Percentiles rank a stretch among this genome's conserved stretches.
These are phyloP conservation scores for Eilema caniola DNA, from an alignment of 2,888 invertebrate genomes.

Conservation along the genomic window DNA sequence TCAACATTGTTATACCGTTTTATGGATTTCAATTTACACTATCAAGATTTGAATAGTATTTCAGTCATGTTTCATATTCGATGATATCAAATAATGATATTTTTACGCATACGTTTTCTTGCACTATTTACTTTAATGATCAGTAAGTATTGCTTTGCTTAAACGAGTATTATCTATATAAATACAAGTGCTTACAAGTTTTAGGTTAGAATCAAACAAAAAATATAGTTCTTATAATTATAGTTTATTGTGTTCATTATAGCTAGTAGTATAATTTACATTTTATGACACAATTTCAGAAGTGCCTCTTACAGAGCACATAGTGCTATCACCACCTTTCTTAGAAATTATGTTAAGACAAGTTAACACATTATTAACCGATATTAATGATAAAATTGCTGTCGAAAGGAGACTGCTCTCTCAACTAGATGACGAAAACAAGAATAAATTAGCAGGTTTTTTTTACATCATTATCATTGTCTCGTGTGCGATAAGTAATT, in stretches of 20 bases:
- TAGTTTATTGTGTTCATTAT: background rate
- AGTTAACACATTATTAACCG: slow-evolving; percentile 2
- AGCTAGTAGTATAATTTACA: background rate
- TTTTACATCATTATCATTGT: background rate
- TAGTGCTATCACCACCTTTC: background rate
- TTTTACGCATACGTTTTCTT: background rate
- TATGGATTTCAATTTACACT: background rate
- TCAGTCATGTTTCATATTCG: background rate
- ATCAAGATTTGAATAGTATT: background rate
- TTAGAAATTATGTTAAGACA: background rate
- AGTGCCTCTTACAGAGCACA: background rate
- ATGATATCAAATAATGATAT: background rate
- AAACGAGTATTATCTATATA: background rate
- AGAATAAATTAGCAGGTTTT: background rate
- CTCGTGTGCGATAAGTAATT: no score
- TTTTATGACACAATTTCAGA: background rate
- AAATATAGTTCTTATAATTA: no score
- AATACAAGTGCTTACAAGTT: no score
- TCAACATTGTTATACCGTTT: background rate
- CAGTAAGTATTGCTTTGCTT: background rate
- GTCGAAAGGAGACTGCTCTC: background rate
- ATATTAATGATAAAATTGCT: slow-evolving; percentile 1
- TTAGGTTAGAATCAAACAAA: no score
- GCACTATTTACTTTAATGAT: background rate
- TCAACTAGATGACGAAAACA: background rate